Evolutionary conservation across 2,888 invertebrate genomes (phyloP), one percentile per base, ranked within the genome.

Genomic region (Disparrhopalites patrizii): DNA sequence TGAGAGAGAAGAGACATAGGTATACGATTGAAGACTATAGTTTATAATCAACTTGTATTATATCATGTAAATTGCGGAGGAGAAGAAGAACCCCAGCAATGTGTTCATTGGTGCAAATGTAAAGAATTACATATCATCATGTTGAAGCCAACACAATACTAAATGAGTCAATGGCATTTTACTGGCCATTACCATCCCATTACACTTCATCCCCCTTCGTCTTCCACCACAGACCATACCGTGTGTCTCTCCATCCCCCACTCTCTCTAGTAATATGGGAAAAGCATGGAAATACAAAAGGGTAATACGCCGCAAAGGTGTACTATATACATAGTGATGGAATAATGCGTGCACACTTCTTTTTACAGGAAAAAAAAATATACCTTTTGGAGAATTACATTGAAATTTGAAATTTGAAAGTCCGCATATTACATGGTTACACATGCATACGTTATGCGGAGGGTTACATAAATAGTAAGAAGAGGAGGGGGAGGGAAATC

Each of bases 111-210:
- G 61, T 61, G 51, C 52, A 61, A n/a, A 60, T 61, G 51, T 51
- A 61, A 61, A 61, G 61, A 61, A 52, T 61, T 61, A 61, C 61
- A 51, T n/a, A n/a, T 61, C 51, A 61, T 61, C 61, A 61, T 52
- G 61, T 52, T 61, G 51, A 61, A 61, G 51, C 52, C 61, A 50
- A 61, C 51, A 61, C 61, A 61, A 61, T 61, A 61, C 65, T 66
- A 66, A 66, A 66, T 66, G 65, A 66, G 65, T 66, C 65, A 66
- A 66, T 61, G 61, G 55, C 65, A 61, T 61, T 55, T 65, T 60
- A 36, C 60, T 30, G 30, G 40, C 38, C 60, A 54, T 54, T 55
- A 55, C 56, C 51, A 57, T 64, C 54, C 63, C 36, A 56, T 56
- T 36, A 50, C 33, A 47, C 40, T 57, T 57, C 43, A 43, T 57